phyloP scores from a whole-genome alignment of 2,797 vertebrate genomes.

The Chiroxiphia lanceolata region DNA sequence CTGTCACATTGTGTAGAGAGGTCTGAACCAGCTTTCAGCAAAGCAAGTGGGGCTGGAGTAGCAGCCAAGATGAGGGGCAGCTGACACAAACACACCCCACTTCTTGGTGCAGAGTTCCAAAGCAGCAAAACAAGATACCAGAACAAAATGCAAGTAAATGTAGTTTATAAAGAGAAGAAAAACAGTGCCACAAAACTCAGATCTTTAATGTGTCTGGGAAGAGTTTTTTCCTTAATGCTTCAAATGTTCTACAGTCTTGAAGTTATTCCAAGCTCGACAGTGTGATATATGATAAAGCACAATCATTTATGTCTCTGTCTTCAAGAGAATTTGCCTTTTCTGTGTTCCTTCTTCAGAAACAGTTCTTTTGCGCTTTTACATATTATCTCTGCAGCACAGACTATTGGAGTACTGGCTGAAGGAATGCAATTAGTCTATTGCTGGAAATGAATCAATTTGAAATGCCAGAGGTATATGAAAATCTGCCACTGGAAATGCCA shows the following conservation, averaged over 20 bases:
- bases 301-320: not conserved
- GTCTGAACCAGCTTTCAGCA: not conserved
- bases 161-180: not conserved
- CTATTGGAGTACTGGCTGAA: not conserved
- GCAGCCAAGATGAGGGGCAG: not conserved
- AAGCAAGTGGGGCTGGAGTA: not conserved
- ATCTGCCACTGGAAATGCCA: slow-evolving; percentile 22
- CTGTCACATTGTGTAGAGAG: not conserved
- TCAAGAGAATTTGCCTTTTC: slow-evolving; percentile 19
- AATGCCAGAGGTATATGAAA: slow-evolving; percentile 31
- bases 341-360: not conserved
- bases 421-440: not conserved
- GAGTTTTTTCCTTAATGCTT: not conserved
- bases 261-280: not conserved
- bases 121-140: not conserved
- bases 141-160: not conserved
- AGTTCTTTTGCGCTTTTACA: not conserved
- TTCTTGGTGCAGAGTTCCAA: not conserved
- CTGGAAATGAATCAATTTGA: slow-evolving; percentile 42
- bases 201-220: not conserved
- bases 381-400: slow-evolving; percentile 45
- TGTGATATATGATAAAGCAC: not conserved
- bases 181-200: not conserved
- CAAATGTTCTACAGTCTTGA: not conserved
- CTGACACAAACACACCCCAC: not conserved